phyloP scores from a whole-genome alignment of 2,113 vertebrate species.

The Haplochromis burtoni region DNA sequence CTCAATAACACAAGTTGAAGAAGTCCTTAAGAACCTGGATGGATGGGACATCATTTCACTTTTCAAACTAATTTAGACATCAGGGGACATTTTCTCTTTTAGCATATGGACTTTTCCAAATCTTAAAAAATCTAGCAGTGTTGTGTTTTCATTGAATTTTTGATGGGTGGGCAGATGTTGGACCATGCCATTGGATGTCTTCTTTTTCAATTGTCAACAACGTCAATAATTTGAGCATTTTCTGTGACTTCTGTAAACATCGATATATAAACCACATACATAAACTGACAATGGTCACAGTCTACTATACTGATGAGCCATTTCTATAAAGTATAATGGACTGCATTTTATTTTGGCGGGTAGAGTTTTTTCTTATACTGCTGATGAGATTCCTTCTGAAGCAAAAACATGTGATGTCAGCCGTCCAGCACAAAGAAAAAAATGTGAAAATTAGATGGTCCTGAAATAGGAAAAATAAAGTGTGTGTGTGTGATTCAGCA shows the following conservation, averaged over 20 bases:
- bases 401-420: not conserved
- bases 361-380: not conserved
- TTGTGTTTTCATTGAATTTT: not conserved
- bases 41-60: fast-evolving
- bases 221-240: not conserved
- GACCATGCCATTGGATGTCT: not conserved
- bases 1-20: not conserved
- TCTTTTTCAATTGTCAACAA: not conserved
- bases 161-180: not conserved
- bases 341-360: not conserved
- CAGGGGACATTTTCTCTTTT: fast-evolving
- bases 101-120: not conserved
- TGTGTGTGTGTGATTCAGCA: constrained; percentile 59
- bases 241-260: not conserved
- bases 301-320: not conserved
- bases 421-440: not conserved
- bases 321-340: not conserved
- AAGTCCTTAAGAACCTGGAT: not conserved
- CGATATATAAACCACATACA: not conserved
- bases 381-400: not conserved
- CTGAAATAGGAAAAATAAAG: not conserved
- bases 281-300: not conserved
- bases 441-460: not conserved
- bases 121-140: not conserved
- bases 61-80: not conserved